Base-by-base conservation (phyloP, 1,140 invertebrate species). In the Babylonia areolata region DNA sequence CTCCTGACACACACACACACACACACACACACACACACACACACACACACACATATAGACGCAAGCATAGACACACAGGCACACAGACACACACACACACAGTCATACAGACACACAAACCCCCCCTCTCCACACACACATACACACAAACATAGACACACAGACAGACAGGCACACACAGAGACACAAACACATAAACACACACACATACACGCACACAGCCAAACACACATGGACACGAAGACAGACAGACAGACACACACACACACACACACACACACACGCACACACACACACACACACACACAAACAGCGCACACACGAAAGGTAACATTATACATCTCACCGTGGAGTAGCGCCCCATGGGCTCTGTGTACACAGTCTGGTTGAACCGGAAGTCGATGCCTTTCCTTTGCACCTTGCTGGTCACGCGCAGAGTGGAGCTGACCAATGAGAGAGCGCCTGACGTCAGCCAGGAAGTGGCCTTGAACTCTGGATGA, bases 1-100 rank as follows among this genome's bases (percentile, higher is more conserved):
- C 75, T 93, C 83, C 92, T 93, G 84, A 85, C 91, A 84, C 9
- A 64, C 6, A 15, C 23, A 20, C 58, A 64, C 58, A 64, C 15
- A 64, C 58, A 28, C 58, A 28, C 58, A 28, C 28, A 28, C 15
- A 64, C 58, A 20, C 58, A 20, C 58, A 20, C 23, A 28, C 33
- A 77, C 33, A 40, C 39, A 5, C 73, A 23, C 33, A 33, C 73
- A 31, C 33, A 77, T 33, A 40, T 23, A 33, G 12, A 35, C 33
- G 15, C 73, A n/a, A 12, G 58, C 58, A 3, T 20, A 20, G 9
- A 20, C 58, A 20, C 58, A 20, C 58, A 23, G 2, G 42, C 15
- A 15, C 5, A 15, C 42, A 15, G 5, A 15, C 42, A 46, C 42
- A 46, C 42, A 46, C 42, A 46, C 42, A 46, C 5, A 46, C 42